Evolutionary conservation across 2,888 invertebrate genomes (phyloP), one percentile per base, ranked within the genome.

Genomic region (Drosophila aldrichi): DNA sequence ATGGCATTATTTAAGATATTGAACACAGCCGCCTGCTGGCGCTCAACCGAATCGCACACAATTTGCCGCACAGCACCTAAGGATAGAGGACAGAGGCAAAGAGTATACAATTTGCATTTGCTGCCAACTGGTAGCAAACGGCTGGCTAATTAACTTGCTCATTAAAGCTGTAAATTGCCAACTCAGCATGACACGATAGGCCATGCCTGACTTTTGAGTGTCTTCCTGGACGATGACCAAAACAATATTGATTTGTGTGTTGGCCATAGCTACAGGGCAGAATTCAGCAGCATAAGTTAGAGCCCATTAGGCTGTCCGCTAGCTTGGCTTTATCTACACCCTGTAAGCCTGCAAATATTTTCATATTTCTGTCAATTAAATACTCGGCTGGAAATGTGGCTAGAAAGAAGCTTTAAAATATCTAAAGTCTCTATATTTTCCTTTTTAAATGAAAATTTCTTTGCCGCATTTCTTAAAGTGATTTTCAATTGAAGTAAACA

Each of bases 61-160:
- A 67, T 79, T 77, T 70, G 56, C 58, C 49, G 41, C 9, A 54
- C 55, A 71, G 36, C 18, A 18, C 3, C 66, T 10, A 43, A 16
- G 56, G 6, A 16, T 43, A 43, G 20, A n/a, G n/a, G n/a, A n/a
- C n/a, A n/a, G n/a, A 18, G 10, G 43, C 38, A 41, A 41, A 41
- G 29, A 46, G 57, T 41, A 74, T 63, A 74, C 71, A 71, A 71
- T 77, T 74, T 67, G 64, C 59, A 64, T 70, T 67, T 46, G 48
- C 5, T 32, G 40, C 25, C 16, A 40, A 29, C 34, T 41, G 48
- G 32, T 48, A 9, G 64, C 51, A 32, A 54, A 36, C 64, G 55
- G 40, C 40, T 56, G 63, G 63, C 72, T 81, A 88, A 85, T 88
- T 85, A 79, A 72, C 79, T 71, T 69, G 76, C 73, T 73, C 81